Conservation (phyloP, 1,140 invertebrate genomes). For the Marisa cornuarietis region DNA sequence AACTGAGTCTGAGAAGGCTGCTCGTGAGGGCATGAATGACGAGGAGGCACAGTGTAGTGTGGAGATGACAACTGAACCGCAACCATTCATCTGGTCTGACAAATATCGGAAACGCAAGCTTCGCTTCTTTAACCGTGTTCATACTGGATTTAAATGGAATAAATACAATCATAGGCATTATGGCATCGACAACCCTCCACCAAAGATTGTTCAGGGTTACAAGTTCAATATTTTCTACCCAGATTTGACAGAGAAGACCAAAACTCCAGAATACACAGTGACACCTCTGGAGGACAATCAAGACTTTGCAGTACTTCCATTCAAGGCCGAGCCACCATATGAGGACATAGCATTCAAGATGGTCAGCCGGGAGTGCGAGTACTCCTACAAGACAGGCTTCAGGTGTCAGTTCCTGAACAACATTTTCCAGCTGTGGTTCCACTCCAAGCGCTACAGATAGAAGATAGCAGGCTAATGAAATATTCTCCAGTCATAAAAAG, state of each 20-base stretch:
- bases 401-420: constrained; percentile 99
- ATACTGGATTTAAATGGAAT: constrained; percentile 98
- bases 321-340: constrained; percentile 97
- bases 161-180: constrained; percentile 99
- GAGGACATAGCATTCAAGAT: constrained; percentile 99
- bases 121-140: constrained; percentile 92
- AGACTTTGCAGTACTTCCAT: constrained; percentile 94
- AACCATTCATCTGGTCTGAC: constrained; percentile 95
- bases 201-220: constrained; percentile 99
- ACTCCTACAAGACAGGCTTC: constrained; percentile 97
- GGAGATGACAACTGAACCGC: constrained; percentile 81
- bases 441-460: constrained; percentile 97
- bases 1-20: constrained; percentile 76
- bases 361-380: constrained; percentile 99
- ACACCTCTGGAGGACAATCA: constrained; percentile 90
- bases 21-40: constrained; percentile 79
- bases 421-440: constrained; percentile 99
- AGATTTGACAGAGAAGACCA: constrained; percentile 94
- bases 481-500: neutral
- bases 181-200: constrained; percentile 99
- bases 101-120: constrained; percentile 98
- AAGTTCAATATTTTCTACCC: constrained; percentile 99
- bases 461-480: constrained; percentile 70
- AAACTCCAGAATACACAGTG: constrained; percentile 93
- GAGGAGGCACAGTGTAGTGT: constrained; percentile 94